phyloP scores from a whole-genome alignment of 2,113 vertebrate genomes.

The Triplophysa dalaica region DNA sequence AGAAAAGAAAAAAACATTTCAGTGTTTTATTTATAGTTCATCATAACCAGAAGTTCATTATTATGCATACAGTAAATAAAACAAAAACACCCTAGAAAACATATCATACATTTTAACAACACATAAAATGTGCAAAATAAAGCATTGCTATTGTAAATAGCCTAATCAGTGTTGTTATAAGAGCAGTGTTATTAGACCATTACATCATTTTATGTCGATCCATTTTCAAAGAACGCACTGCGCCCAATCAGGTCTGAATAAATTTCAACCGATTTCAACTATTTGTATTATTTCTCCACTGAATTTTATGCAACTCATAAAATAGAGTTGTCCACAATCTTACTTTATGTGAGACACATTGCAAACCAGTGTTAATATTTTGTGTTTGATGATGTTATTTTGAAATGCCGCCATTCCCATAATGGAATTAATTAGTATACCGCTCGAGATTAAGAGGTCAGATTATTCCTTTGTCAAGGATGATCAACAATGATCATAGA shows the following conservation, averaged over 20 bases:
- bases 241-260: neutral
- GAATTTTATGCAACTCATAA: neutral
- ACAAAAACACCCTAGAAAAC: neutral
- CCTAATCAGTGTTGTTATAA: too few species aligned
- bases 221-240: neutral
- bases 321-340: neutral
- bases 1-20: neutral
- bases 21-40: slow-evolving; percentile 5
- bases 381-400: neutral
- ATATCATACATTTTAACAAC: neutral
- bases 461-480: neutral
- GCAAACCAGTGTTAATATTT: neutral
- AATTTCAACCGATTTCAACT: neutral
- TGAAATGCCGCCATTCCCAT: neutral
- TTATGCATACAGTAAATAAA: neutral
- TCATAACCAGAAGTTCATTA: slow-evolving; percentile 1
- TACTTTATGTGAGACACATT: neutral
- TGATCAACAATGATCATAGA: slow-evolving; percentile 7
- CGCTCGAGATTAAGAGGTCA: neutral
- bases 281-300: neutral
- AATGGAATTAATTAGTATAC: neutral
- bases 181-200: neutral
- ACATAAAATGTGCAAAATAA: neutral
- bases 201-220: neutral
- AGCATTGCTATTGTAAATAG: too few species aligned